Evolutionary conservation across 2,797 vertebrate species (phyloP), one percentile per base, ranked within the genome.

Genomic region (Periophthalmus magnuspinnatus): DNA sequence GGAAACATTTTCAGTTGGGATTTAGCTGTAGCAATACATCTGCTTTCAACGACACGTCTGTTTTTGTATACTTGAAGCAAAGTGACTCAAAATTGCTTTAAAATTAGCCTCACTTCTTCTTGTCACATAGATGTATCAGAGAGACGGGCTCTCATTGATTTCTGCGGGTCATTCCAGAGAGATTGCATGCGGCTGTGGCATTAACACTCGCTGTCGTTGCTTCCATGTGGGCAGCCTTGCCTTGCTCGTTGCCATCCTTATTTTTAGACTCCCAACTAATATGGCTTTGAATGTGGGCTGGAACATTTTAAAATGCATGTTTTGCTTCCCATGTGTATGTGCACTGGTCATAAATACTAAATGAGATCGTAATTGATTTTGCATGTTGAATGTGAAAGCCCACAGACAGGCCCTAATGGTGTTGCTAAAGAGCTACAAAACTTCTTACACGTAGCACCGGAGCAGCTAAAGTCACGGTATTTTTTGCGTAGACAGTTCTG

Each of bases 81-180:
- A 60, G 65, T 58, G 65, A 69, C 21, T 54, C 56, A 38, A 67
- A 67, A 67, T 67, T 50, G 17, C 50, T 55, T 36, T 38, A 61
- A 70, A 78, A 79, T 77, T 62, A 67, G 58, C 50, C 11, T 14
- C 58, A 38, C 59, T 65, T 71, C 41, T 79, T 75, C 36, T 28
- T 58, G 70, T 73, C 67, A 75, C 65, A 71, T 64, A 56, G 75
- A 73, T 72, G 69, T 67, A 68, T 59, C 48, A 38, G 57, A 19
- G 64, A 70, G 69, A 78, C 64, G 56, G 45, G 65, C 34, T 19
- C 28, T n/a, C n/a, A 52, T 54, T 10, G 17, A 66, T 66, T 72
- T 28, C 38, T 50, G 50, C 47, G 33, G 32, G 67, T 71, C 65
- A 68, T 28, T 70, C 45, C 67, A 24, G 55, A 50, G 45, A 55